These are phyloP conservation scores for Gymnocephalus cernua DNA, from an alignment of 2,113 vertebrate species.

Conservation along the genomic window DNA sequence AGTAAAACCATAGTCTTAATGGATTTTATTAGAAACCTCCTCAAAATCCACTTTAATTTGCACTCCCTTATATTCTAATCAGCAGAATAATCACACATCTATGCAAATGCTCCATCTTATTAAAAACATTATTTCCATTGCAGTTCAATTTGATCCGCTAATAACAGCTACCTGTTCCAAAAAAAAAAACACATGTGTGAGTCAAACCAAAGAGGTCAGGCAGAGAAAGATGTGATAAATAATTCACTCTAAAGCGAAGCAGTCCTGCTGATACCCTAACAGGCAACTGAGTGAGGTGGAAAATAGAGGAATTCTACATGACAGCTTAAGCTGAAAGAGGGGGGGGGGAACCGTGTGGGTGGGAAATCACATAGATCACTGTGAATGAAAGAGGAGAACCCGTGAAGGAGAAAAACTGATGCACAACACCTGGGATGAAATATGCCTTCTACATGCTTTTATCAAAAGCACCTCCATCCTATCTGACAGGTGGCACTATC, in stretches of 20 bases:
- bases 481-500: slow-evolving; percentile 52
- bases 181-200: background rate
- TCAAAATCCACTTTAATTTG: slow-evolving; percentile 30
- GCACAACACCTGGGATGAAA: slow-evolving; percentile 33
- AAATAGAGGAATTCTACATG: slow-evolving; percentile 34
- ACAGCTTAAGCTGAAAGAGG: slow-evolving; percentile 5
- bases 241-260: slow-evolving; percentile 34
- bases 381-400: slow-evolving; percentile 29
- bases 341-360: background rate
- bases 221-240: slow-evolving; percentile 39
- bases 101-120: slow-evolving; percentile 2
- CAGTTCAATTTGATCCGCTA: background rate
- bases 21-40: slow-evolving; percentile 11
- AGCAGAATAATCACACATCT: slow-evolving; percentile 25
- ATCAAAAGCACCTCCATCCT: slow-evolving; percentile 36
- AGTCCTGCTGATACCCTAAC: slow-evolving; percentile 8
- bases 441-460: slow-evolving; percentile 25
- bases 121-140: slow-evolving; percentile 6
- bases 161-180: background rate
- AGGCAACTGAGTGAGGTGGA: slow-evolving; percentile 14
- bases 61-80: slow-evolving; percentile 29
- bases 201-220: slow-evolving; percentile 15
- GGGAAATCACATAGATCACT: slow-evolving; percentile 46
- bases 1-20: slow-evolving; percentile 7
- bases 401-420: slow-evolving; percentile 33